Evolutionary conservation across 2,797 vertebrate species (phyloP), one percentile per base, ranked within the genome.

Genomic region (Acrossocheilus fasciatus): DNA sequence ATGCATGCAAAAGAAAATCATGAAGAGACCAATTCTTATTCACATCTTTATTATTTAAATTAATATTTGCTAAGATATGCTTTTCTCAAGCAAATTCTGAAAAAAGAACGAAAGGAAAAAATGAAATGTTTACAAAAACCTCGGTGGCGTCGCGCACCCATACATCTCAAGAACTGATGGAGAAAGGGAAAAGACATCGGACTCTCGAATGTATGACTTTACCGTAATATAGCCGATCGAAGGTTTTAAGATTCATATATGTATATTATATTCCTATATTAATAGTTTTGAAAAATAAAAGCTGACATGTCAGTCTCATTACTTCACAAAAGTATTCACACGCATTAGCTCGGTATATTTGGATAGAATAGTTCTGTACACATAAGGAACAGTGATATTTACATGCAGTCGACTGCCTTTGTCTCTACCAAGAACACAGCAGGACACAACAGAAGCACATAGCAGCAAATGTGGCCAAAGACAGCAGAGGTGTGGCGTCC

Each of bases 281-380:
- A 83, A 92, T 91, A 90, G 80, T 91, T 91, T 36, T 89, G 84
- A 93, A 92, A 93, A 92, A 93, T 92, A 93, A 92, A 91, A 92
- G 92, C 91, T 90, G 91, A 92, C 91, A 91, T 93, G 91, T 93
- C 89, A 89, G 91, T 92, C 84, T 92, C 87, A 87, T 90, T 90
- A 91, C 90, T 92, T 93, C 91, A 92, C 91, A 91, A 90, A 93
- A 92, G 90, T 92, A 92, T 93, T 92, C 91, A 92, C 92, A 92
- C 90, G 89, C 91, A 91, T 90, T 92, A 92, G 90, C 91, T 92
- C 91, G 76, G 89, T 92, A 91, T 92, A 92, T 91, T 91, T 91
- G 91, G 89, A 91, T 92, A 92, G 88, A 91, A 89, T 90, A 89
- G 85, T 90, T 92, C 92, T 93, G 88, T 93, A 92, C 91, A 92